These are phyloP conservation scores for Pachycephala philippinensis DNA, from an alignment of 2,113 vertebrate species.

Conservation along the genomic window DNA sequence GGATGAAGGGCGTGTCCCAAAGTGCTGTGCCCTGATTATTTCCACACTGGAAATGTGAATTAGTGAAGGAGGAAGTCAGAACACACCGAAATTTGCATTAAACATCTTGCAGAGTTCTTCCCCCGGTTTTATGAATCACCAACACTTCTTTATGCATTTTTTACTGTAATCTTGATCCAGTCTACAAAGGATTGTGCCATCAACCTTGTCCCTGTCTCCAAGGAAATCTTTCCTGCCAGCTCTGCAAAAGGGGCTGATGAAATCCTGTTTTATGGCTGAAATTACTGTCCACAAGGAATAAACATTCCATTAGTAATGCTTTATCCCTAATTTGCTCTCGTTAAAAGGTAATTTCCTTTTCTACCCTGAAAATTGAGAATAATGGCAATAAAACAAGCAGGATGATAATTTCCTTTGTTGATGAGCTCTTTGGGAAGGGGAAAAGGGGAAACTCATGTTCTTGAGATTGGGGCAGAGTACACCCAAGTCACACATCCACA, in stretches of 20 bases:
- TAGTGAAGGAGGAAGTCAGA: not conserved
- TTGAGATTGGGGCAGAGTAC: not conserved
- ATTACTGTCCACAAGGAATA: not conserved
- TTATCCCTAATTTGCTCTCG: not conserved
- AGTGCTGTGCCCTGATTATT: fast-evolving
- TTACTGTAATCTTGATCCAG: not conserved
- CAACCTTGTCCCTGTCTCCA: not conserved
- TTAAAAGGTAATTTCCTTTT: not conserved
- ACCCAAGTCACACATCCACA: not conserved
- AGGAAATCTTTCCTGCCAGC: not conserved
- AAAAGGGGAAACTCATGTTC: not conserved
- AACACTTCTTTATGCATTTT: not conserved
- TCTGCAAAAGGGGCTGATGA: not conserved
- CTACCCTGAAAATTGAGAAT: not conserved
- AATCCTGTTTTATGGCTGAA: not conserved
- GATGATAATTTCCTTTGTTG: not conserved
- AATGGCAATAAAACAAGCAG: not conserved
- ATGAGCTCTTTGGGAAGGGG: not conserved
- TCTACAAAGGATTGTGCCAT: not conserved
- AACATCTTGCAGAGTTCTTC: not conserved
- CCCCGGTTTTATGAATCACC: not conserved
- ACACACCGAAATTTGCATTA: not conserved
- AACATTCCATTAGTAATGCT: not conserved
- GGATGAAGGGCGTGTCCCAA: not conserved
- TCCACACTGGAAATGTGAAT: not conserved